phyloP scores from a whole-genome alignment of 2,888 invertebrate genomes.

The Diachrysia chrysitis region DNA sequence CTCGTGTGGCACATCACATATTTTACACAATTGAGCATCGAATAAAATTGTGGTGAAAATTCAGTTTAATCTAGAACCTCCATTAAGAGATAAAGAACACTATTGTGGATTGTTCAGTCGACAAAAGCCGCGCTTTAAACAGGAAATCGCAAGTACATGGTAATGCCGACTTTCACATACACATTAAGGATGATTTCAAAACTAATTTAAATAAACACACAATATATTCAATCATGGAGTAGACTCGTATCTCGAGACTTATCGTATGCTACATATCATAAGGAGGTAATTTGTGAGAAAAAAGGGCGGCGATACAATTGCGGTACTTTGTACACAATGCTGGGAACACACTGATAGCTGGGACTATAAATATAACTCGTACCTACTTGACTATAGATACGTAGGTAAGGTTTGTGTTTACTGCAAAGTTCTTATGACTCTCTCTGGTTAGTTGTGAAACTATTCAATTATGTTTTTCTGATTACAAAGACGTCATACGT shows the following conservation, averaged over 20 bases:
- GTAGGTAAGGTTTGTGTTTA: conserved; percentile 2
- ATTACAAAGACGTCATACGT: neutral
- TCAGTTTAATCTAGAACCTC: neutral
- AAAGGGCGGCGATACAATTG: conserved; percentile 58
- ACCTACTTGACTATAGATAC: conserved; percentile 31
- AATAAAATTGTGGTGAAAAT: neutral
- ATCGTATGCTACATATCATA: conserved; percentile 47
- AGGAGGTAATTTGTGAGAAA: conserved; percentile 58
- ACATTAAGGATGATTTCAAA: conserved; percentile 8
- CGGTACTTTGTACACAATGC: conserved; percentile 56
- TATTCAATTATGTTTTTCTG: neutral
- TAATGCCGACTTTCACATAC: neutral
- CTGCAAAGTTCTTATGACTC: neutral
- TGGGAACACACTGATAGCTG: conserved; percentile 55
- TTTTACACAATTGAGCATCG: too few relatives aligned
- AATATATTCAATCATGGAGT: conserved; percentile 36
- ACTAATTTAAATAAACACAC: conserved; percentile 17
- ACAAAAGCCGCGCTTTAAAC: conserved; percentile 1
- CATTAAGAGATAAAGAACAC: neutral
- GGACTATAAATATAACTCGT: conserved; percentile 44
- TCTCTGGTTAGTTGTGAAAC: neutral
- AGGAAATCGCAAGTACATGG: neutral
- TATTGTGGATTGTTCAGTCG: neutral
- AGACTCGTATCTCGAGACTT: conserved; percentile 26
- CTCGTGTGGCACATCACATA: neutral